Percentiles rank a stretch among this genome's conserved stretches.
These are phyloP conservation scores for Vulpes ferrilata DNA, from an alignment of 2,113 vertebrate genomes.

Conservation along the genomic window DNA sequence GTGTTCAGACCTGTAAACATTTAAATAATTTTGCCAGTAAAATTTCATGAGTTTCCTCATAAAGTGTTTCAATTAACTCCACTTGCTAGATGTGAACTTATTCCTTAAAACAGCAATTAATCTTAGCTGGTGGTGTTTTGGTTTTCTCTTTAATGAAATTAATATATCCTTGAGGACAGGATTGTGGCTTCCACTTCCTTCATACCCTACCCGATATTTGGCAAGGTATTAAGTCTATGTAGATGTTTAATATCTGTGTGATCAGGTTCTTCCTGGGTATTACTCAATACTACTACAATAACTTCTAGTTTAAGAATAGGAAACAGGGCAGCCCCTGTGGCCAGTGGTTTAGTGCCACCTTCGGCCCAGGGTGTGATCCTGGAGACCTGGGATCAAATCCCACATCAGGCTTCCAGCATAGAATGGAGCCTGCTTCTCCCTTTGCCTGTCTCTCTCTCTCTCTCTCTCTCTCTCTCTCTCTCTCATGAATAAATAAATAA, in stretches of 20 bases:
- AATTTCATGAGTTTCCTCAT: slow-evolving; percentile 59
- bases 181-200: neutral
- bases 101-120: slow-evolving; percentile 53
- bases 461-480: no score
- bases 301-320: neutral
- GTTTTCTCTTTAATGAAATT: slow-evolving; percentile 36
- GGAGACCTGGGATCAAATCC: no score
- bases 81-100: slow-evolving; percentile 54
- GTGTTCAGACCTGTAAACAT: slow-evolving; percentile 35
- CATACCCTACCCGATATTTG: neutral
- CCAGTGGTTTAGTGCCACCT: no score
- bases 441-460: no score
- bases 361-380: no score
- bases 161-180: neutral
- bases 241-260: neutral
- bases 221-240: neutral
- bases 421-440: no score
- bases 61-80: slow-evolving; percentile 59
- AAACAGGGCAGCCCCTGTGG: no score
- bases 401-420: no score
- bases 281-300: neutral
- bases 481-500: no score
- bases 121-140: neutral
- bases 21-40: slow-evolving; percentile 61
- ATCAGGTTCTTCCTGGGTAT: neutral